phyloP scores from a whole-genome alignment of 2,888 invertebrate species.

The Chelonus formosanus region DNA sequence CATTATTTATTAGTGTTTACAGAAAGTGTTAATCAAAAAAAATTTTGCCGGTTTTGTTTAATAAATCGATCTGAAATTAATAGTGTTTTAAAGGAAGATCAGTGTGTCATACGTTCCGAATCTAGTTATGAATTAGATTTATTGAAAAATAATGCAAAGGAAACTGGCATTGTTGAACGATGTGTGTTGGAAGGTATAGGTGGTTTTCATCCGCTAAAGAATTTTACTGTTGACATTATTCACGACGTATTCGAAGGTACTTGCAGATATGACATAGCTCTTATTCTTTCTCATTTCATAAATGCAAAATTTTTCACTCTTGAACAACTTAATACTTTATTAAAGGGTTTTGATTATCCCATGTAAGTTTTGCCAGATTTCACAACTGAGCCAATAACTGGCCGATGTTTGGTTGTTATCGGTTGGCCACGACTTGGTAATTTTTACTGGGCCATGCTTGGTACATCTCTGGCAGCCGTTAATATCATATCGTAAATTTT shows the following conservation, averaged over 20 bases:
- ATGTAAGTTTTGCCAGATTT: no score
- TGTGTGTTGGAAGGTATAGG: conserved; percentile 8
- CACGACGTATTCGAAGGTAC: not conserved
- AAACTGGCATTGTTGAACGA: conserved; percentile 19
- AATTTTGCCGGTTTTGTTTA: conserved; percentile 31
- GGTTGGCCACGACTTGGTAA: no score
- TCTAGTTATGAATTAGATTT: conserved; percentile 18
- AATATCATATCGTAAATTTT: no score
- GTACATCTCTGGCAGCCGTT: no score
- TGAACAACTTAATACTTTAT: not conserved
- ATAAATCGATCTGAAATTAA: conserved; percentile 19
- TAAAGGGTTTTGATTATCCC: not conserved
- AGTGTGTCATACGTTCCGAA: conserved; percentile 15
- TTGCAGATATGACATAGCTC: not conserved
- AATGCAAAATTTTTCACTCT: not conserved
- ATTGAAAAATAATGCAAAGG: conserved; percentile 11
- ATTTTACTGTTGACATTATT: conserved; percentile 5
- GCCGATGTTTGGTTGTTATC: no score
- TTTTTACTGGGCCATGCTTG: no score
- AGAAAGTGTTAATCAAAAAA: conserved; percentile 20
- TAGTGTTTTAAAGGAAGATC: conserved; percentile 18
- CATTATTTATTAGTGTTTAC: conserved; percentile 24
- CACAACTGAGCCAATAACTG: no score
- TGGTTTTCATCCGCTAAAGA: conserved; percentile 13
- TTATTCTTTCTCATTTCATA: not conserved